Percentiles rank a stretch among this genome's conserved stretches.
These are phyloP conservation scores for Orcinus orca DNA, from an alignment of 2,113 vertebrate genomes.

Conservation along the genomic window DNA sequence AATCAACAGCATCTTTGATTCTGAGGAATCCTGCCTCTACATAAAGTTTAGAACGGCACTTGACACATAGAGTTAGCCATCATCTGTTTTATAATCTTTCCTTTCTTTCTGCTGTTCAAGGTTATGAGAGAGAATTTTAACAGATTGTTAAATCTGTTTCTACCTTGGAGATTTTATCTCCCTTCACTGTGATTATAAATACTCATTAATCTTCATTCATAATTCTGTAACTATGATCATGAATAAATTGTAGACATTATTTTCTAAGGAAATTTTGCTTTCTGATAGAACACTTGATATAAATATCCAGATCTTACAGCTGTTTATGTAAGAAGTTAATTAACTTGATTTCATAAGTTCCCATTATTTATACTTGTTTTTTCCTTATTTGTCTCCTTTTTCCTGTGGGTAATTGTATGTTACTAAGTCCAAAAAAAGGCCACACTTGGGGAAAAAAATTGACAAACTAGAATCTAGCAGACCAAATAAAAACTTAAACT, in stretches of 20 bases:
- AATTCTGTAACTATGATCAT: background rate
- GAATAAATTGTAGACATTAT: background rate
- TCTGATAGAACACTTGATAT: background rate
- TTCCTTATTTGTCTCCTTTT: background rate
- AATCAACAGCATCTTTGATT: background rate
- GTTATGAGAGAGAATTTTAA: background rate
- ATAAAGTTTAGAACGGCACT: background rate
- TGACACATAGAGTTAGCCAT: background rate
- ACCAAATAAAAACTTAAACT: background rate
- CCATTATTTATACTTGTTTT: background rate
- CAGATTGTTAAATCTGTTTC: background rate
- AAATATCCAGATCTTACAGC: background rate
- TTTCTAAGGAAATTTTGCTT: conserved; percentile 7
- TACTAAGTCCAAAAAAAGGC: background rate
- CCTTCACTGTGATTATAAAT: background rate
- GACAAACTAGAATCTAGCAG: background rate
- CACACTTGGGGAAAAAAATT: background rate
- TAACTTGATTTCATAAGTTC: conserved; percentile 37
- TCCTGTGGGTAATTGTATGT: background rate
- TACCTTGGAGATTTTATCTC: background rate
- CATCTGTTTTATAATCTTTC: background rate
- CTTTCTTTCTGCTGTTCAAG: background rate
- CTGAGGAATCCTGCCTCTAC: background rate
- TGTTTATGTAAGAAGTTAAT: background rate
- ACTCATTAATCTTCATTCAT: background rate